These are phyloP conservation scores for Actinostola sp. DNA, from an alignment of 92 coral and sea anemone genomes.

Conservation along the genomic window DNA sequence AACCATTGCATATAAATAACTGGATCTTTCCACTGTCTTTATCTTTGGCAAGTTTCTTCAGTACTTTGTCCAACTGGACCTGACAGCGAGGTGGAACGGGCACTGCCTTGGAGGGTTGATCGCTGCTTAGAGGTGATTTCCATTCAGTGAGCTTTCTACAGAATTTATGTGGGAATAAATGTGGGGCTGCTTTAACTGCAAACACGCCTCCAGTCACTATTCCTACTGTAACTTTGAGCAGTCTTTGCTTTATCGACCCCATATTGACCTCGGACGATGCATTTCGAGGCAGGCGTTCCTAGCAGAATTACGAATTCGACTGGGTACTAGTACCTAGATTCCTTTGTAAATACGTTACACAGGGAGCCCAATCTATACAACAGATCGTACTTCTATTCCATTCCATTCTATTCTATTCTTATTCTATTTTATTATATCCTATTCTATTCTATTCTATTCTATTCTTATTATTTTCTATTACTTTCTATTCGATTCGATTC, in stretches of 20 bases:
- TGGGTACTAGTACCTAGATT: slow-evolving; percentile 4
- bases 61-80: slow-evolving; percentile 60
- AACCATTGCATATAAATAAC: slow-evolving; percentile 81
- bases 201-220: slow-evolving; percentile 63
- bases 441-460: too few species aligned
- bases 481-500: too few species aligned
- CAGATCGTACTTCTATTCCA: too few species aligned
- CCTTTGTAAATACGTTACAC: too few species aligned
- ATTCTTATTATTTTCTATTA: too few species aligned
- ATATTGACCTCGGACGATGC: slow-evolving; percentile 3
- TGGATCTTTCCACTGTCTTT: slow-evolving; percentile 63
- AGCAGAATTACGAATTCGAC: neutral
- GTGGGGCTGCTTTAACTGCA: slow-evolving; percentile 69
- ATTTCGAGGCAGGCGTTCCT: slow-evolving; percentile 15
- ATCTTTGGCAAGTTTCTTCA: slow-evolving; percentile 57
- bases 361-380: too few species aligned
- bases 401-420: too few species aligned
- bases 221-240: slow-evolving; percentile 52
- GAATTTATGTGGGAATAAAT: slow-evolving; percentile 65
- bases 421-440: too few species aligned
- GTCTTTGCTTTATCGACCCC: slow-evolving; percentile 13
- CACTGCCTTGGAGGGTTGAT: slow-evolving; percentile 27
- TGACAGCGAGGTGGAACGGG: slow-evolving; percentile 66
- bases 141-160: slow-evolving; percentile 63
- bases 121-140: slow-evolving; percentile 21